Evolutionary conservation across 2,797 vertebrate genomes (phyloP), one percentile per base, ranked within the genome.

Genomic region (Echiichthys vipera): DNA sequence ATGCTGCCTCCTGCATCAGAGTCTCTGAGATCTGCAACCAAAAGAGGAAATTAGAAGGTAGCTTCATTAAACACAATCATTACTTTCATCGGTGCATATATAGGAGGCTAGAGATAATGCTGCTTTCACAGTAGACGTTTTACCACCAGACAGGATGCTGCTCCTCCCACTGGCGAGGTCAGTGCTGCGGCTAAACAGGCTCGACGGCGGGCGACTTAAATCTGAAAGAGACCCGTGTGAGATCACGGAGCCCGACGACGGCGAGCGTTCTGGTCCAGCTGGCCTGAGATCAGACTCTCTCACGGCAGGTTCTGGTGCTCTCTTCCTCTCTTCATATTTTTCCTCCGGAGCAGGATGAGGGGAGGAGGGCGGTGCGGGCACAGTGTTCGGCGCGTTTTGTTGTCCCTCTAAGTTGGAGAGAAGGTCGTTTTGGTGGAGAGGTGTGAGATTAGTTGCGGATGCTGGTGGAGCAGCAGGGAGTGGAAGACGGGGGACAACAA

Each of bases 111-210:
- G 13, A 30, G n/a, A 30, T 51, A 25, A 40, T 29, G 17, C 51
- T 62, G 34, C 13, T 27, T 3, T 39, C 36, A 17, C 10, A 30
- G 37, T n/a, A 29, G 5, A 32, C 0, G 25, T 34, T 65, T 62
- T 83, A 84, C 78, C 76, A 87, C 84, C 87, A 67, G 89, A 83
- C 22, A 74, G 27, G 29, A 58, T 5, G 17, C 81, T 87, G n/a
- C 42, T 90, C 80, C 78, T 69, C 57, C 86, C 63, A 0, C 85
- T 92, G 66, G 43, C 51, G 12, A 92, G 61, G n/a, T 40, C 62
- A 1, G 83, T 81, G 79, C 89, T 88, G 10, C 74, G 82, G 58
- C 91, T 91, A 66, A 87, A 90, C 40, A 84, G 71, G 53, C 87
- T 78, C 25, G 88, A 89, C 1, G 83, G 51, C 1, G 75, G 65